Evolutionary conservation across 2,888 invertebrate genomes (phyloP), one percentile per base, ranked within the genome.

Genomic region (Perithous albicinctus): DNA sequence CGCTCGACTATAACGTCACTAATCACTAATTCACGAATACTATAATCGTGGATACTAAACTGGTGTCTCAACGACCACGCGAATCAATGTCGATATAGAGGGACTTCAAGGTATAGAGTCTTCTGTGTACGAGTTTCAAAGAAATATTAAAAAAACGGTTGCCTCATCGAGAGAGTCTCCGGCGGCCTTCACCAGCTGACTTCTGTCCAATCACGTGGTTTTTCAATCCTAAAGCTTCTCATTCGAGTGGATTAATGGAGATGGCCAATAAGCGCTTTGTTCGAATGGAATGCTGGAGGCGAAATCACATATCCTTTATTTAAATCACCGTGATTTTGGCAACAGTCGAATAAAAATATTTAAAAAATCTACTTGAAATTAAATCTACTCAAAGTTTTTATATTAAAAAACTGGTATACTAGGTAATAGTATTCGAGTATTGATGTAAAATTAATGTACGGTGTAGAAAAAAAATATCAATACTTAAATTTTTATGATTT

Each of bases 21-120:
- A 59, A 59, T 35, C 18, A 59, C 59, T 59, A 32, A 59, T 35
- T 35, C 59, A 59, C 59, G 59, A 59, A 59, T 59, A 32, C 15
- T 8, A 59, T 15, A 15, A 18, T 15, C 32, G 59, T 15, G 35
- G 12, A 56, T 15, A 32, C 32, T 2, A 35, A 59, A 35, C 32
- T 32, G 1, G 59, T 8, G 18, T 32, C 18, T 7, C 8, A 15
- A 26, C 15, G 56, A 56, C n/a, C n/a, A n/a, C 32, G 59, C 59
- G 59, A 35, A 59, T 59, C 59, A 59, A 18, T 18, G 35, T 18
- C 59, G 32, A 59, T 32, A 10, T 7, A 51, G 23, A 10, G 1
- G 8, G 15, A 29, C 51, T 0, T n/a, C 12, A n/a, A n/a, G n/a
- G 23, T 32, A 32, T 18, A 23, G 7, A 18, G 29, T 59, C 59